Conservation (phyloP, 2,113 vertebrate genomes). For the Noctilio leporinus region DNA sequence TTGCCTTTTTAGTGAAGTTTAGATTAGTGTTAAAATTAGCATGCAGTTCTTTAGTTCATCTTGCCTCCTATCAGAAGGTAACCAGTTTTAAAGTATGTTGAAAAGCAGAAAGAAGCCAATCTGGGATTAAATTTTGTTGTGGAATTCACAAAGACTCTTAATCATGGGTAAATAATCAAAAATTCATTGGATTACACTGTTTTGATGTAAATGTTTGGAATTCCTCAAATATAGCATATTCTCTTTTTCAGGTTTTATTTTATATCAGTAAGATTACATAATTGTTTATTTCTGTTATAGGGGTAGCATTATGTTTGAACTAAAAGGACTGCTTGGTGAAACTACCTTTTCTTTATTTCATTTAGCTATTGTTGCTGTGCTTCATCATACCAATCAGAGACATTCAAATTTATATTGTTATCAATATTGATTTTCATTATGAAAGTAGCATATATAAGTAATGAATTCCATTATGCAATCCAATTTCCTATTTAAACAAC, state of each 20-base stretch:
- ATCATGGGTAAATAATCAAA: neutral
- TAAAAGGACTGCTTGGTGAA: neutral
- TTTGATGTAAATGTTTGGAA: slow-evolving; percentile 17
- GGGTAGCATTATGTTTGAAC: neutral
- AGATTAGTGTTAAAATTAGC: slow-evolving; percentile 19
- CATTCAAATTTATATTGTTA: slow-evolving; percentile 12
- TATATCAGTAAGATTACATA: neutral
- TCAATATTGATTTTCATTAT: neutral
- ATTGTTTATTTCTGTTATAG: neutral
- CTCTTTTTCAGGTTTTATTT: neutral
- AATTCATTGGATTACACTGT: neutral
- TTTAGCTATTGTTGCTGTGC: neutral
- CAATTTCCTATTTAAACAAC: slow-evolving; percentile 24
- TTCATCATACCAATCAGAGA: neutral
- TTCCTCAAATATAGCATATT: neutral
- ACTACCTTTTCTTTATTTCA: neutral
- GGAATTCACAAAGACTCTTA: slow-evolving; percentile 15
- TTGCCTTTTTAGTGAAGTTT: neutral
- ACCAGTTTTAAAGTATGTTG: neutral
- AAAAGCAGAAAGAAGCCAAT: neutral
- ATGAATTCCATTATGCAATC: neutral
- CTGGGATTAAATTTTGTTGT: slow-evolving; percentile 22
- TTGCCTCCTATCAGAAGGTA: neutral
- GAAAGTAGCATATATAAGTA: neutral
- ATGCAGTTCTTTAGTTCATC: neutral